phyloP scores from a whole-genome alignment of 1,140 invertebrate species.

The Calliopsis andreniformis region DNA sequence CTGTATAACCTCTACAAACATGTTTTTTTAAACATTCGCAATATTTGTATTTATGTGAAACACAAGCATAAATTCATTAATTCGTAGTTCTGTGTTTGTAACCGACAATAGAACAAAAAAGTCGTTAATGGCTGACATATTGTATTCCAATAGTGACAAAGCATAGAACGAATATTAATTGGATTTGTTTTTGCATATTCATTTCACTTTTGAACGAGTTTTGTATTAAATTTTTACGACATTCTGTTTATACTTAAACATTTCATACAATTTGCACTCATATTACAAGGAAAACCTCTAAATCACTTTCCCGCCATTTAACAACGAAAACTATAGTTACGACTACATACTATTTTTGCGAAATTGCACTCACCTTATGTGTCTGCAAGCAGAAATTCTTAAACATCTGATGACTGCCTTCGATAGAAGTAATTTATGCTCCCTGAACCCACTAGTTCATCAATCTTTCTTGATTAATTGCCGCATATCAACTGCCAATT shows the following conservation, averaged over 20 bases:
- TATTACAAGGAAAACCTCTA: background rate
- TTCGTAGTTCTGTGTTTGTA: background rate
- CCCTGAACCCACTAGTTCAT: too few species aligned
- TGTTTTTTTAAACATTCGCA: too few species aligned
- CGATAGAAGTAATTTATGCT: background rate
- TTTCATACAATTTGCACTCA: too few species aligned
- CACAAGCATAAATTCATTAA: background rate
- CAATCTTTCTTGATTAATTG: background rate
- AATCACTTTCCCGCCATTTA: constrained; percentile 1
- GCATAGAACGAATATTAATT: background rate
- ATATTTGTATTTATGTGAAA: background rate
- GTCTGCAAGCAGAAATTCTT: background rate
- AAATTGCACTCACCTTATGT: background rate
- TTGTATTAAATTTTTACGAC: too few species aligned
- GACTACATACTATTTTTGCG: background rate
- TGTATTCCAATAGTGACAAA: background rate
- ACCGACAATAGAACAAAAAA: background rate
- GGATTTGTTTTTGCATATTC: background rate
- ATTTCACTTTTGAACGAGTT: background rate
- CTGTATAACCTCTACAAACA: too few species aligned
- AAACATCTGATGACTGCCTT: too few species aligned
- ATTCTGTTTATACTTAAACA: background rate
- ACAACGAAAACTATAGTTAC: background rate
- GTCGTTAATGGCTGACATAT: constrained; percentile 24
- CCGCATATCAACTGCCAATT: constrained; percentile 4